Base-by-base conservation (phyloP, 2,113 vertebrate genomes). In the Trichomycterus rosablanca region DNA sequence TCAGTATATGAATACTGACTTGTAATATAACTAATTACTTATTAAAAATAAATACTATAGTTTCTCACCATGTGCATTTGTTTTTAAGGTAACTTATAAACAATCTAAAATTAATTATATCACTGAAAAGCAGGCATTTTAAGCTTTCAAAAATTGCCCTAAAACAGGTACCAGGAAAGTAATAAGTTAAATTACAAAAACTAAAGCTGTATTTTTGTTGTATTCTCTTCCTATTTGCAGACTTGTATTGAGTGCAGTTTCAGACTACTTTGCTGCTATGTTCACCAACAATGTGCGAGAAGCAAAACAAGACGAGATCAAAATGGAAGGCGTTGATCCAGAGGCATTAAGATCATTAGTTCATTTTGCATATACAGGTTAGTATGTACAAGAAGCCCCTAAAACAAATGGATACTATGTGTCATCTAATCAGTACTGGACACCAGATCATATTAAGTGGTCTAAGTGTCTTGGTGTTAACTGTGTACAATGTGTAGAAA, bases 211-310 rank as follows among this genome's bases (percentile, higher is more conserved):
- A 34, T 32, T 35, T 32, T 43, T 12, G 37, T 11, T 42, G 23
- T 32, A 3, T 57, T 34, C 3, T 66, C 20, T 7, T 52, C 6
- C 75, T 71, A 39, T 54, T 81, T 78, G 4, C 82, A 98, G 96
- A 80, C 70, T 98, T 74, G 93, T 99, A 64, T 86, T 98, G 53
- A 95, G 95, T 2, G 90, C 94, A 1, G 94, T 90, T 26, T 98
- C 95, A 0, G 93, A 99, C 82, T 99, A 99, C 70, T 99, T 99
- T 79, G 94, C 93, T 50, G 95, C 94, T 1, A 98, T 99, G 95
- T 99, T 99, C 84, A 98, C 93, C 70, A 97, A 84, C 14, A 94
- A 98, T 1, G 90, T 99, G 48, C 83, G 87, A 50, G 95, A 98
- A 73, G 94, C 95, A 0, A 98, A 92, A 78, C 91, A 97, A 78